A percentile compares a stretch with the other conserved stretches of the same genome.
Conservation (phyloP, 2,888 invertebrate species). For the Apodemia mormo region DNA sequence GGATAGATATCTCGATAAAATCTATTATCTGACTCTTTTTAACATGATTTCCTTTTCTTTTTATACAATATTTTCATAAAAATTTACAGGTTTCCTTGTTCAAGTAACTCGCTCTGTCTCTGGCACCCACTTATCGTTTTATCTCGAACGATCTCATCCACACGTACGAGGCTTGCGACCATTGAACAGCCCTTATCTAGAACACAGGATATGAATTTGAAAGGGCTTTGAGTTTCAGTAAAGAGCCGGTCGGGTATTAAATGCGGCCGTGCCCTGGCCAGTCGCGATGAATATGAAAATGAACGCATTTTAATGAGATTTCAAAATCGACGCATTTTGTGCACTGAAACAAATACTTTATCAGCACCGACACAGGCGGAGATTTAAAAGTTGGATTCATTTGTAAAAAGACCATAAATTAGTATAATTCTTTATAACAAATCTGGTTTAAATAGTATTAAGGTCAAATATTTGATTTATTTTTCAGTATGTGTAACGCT, state of each 20-base stretch:
- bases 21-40: too few species aligned
- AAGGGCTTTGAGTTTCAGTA: background rate
- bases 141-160: conserved; percentile 1
- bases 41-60: too few species aligned
- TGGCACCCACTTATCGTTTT: background rate
- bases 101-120: background rate
- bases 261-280: background rate
- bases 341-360: background rate
- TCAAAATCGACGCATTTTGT: background rate
- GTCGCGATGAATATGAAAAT: background rate
- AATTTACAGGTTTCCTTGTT: background rate
- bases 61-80: too few species aligned
- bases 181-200: background rate
- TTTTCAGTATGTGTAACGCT: too few species aligned
- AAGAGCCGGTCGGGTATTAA: background rate
- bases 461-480: too few species aligned
- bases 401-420: too few species aligned
- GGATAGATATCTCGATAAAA: too few species aligned
- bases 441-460: too few species aligned
- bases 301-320: conserved; percentile 4
- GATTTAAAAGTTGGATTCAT: too few species aligned
- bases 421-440: too few species aligned
- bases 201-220: background rate
- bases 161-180: background rate
- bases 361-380: background rate